These are phyloP conservation scores for Etheostoma nigrum DNA, from an alignment of 2,797 vertebrate genomes.

Conservation along the genomic window DNA sequence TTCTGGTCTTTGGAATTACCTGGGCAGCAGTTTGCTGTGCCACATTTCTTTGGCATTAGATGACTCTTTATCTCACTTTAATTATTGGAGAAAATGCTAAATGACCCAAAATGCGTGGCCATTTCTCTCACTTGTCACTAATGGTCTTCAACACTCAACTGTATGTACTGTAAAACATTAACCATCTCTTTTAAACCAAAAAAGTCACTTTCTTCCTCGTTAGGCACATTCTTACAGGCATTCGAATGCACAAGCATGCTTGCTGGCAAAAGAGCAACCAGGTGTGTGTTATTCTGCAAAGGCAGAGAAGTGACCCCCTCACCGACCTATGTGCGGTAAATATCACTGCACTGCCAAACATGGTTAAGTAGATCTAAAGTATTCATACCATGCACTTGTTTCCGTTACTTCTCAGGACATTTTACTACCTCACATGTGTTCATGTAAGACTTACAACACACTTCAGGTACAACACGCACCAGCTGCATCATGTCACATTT, in stretches of 20 bases:
- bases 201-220: slow-evolving; percentile 6
- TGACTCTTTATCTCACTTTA: slow-evolving; percentile 8
- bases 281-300: slow-evolving; percentile 12
- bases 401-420: background rate
- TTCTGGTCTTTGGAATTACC: background rate
- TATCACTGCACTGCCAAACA: slow-evolving; percentile 41
- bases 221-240: background rate
- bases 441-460: too few relatives aligned
- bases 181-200: slow-evolving; percentile 2
- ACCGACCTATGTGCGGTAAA: slow-evolving; percentile 16
- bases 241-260: slow-evolving; percentile 10
- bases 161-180: slow-evolving; percentile 9
- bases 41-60: background rate
- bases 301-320: slow-evolving; percentile 7
- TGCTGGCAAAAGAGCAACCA: background rate
- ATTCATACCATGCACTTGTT: background rate
- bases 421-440: background rate
- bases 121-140: slow-evolving; percentile 8
- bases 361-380: background rate
- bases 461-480: background rate
- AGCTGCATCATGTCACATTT: background rate
- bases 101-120: slow-evolving; percentile 13
- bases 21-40: background rate
- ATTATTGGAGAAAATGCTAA: slow-evolving; percentile 1
- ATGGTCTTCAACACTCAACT: slow-evolving; percentile 16